A percentile compares a stretch with the other conserved stretches of the same genome.
These are phyloP conservation scores for Globodera ellingtonae DNA, from an alignment of 1,140 invertebrate species.

Conservation along the genomic window DNA sequence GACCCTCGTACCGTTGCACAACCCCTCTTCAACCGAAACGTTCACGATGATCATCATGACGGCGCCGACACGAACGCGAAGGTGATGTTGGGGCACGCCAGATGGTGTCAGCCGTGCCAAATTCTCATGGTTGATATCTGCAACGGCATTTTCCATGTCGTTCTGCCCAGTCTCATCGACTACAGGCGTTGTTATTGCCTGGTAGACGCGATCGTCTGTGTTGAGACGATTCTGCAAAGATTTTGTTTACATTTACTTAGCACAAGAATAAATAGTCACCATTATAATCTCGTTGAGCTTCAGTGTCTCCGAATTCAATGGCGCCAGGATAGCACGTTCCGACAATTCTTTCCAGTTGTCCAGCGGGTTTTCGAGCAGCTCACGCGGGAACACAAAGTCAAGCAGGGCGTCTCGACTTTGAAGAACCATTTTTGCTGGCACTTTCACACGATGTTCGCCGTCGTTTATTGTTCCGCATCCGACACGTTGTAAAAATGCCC, in stretches of 20 bases:
- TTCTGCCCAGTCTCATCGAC: background rate
- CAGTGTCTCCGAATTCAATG: background rate
- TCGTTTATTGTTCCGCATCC: background rate
- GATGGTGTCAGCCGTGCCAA: background rate
- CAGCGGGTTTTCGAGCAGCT: background rate
- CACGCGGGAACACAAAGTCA: background rate
- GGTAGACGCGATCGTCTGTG: background rate
- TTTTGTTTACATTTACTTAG: background rate
- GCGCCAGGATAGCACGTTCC: background rate
- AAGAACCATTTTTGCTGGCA: background rate
- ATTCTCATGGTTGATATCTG: constrained; percentile 6
- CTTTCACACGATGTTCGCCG: background rate
- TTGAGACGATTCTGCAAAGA: background rate
- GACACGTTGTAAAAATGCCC: constrained; percentile 4
- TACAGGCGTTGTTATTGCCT: background rate
- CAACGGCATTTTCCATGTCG: background rate
- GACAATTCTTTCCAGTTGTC: background rate
- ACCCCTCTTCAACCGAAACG: background rate
- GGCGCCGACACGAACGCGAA: background rate
- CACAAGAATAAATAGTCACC: background rate
- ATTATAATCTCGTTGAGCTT: background rate
- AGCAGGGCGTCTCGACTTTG: background rate
- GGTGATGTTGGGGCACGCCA: background rate
- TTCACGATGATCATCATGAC: constrained; percentile 12
- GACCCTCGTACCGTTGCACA: constrained; percentile 4